These are phyloP conservation scores for Cirrhinus molitorella DNA, from an alignment of 2,797 vertebrate species.

Conservation along the genomic window DNA sequence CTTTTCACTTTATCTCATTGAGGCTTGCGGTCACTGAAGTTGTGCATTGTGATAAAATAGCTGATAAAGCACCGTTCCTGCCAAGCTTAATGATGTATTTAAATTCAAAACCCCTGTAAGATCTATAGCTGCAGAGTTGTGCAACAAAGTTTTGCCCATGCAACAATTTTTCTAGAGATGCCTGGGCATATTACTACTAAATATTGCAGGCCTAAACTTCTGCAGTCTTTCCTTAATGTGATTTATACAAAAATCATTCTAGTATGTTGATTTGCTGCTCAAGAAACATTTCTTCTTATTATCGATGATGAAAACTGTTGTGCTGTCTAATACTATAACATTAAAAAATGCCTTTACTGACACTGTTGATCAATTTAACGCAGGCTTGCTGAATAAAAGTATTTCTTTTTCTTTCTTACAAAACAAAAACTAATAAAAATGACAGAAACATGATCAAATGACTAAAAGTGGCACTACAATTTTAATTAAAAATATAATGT, in stretches of 20 bases:
- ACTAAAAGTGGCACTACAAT: no score
- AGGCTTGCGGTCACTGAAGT: conserved; percentile 11
- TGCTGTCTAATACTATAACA: background rate
- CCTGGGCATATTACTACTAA: conserved; percentile 19
- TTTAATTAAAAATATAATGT: background rate
- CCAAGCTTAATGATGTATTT: conserved; percentile 28
- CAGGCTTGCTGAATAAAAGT: background rate
- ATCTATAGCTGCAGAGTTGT: conserved; percentile 9
- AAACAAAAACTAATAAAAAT: no score
- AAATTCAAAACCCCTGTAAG: conserved; percentile 25
- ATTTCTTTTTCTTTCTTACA: background rate
- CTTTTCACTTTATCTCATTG: conserved; percentile 27
- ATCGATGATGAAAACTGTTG: background rate
- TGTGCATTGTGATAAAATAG: conserved; percentile 44
- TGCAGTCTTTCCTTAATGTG: background rate
- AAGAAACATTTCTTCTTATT: background rate
- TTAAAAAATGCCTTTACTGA: background rate
- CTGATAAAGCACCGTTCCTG: conserved; percentile 15
- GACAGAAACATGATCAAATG: background rate
- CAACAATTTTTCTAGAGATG: conserved; percentile 19
- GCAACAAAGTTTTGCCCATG: conserved; percentile 22
- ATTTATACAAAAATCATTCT: background rate
- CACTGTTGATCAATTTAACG: background rate
- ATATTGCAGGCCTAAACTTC: conserved; percentile 9
- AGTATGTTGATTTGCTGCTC: background rate